Evolutionary conservation across 2,113 vertebrate species (phyloP).

Genomic region (Microcebus ravelobensis): DNA sequence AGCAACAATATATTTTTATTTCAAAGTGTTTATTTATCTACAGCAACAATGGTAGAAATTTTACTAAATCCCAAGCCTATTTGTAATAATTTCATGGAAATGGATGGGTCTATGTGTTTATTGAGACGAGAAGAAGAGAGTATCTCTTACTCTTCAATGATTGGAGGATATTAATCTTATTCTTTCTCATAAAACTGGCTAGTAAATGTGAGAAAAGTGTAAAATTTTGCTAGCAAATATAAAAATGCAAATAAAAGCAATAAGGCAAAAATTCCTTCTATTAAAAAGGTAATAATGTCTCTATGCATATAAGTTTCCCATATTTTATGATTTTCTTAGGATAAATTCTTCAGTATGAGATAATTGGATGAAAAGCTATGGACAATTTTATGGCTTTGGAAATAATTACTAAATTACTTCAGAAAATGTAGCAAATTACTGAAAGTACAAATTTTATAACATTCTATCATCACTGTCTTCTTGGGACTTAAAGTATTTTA

Average conservation of each 20-base stretch:
- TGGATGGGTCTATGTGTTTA: background rate
- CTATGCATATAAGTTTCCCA: background rate
- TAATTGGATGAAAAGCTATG: background rate
- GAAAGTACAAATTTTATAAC: background rate
- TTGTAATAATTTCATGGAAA: constrained; percentile 48
- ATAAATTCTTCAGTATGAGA: background rate
- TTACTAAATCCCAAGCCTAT: background rate
- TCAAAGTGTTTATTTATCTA: constrained; percentile 34
- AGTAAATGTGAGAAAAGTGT: background rate
- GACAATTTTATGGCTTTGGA: background rate
- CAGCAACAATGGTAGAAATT: background rate
- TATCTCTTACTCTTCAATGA: background rate
- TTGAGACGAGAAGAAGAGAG: constrained; percentile 16
- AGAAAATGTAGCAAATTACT: background rate
- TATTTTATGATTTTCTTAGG: background rate
- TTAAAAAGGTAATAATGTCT: background rate
- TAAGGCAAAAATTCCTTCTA: background rate
- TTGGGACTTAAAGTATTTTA: background rate
- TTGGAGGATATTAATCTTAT: background rate
- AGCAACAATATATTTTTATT: background rate
- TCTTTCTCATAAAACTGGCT: constrained; percentile 31
- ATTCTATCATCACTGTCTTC: background rate
- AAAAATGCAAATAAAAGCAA: background rate
- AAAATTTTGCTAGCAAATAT: background rate
- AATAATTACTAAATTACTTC: constrained; percentile 28